Conservation (phyloP, 1,140 invertebrate species). For the Lucilia cuprina region DNA sequence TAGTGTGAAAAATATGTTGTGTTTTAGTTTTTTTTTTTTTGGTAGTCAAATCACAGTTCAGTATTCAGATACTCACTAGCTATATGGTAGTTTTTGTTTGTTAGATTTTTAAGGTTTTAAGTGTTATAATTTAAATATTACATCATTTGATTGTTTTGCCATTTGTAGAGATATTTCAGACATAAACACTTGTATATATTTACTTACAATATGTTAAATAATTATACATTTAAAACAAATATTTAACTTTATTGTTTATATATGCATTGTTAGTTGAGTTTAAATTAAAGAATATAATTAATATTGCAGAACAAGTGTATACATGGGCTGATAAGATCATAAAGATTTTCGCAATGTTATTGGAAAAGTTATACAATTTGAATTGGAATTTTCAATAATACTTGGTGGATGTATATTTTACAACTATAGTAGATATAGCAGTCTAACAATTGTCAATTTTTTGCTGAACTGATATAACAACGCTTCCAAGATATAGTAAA, state of each 20-base stretch:
- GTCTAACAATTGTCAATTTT: no score
- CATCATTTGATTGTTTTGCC: not conserved
- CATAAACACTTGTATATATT: not conserved
- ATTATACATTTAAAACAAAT: slow-evolving; percentile 7
- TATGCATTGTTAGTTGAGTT: not conserved
- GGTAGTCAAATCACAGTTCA: not conserved
- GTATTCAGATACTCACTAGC: not conserved
- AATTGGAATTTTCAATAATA: no score
- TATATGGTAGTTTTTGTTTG: not conserved
- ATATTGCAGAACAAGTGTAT: not conserved
- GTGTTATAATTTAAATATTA: slow-evolving; percentile 5
- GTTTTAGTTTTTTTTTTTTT: not conserved
- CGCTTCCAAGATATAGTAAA: no score
- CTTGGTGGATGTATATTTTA: no score
- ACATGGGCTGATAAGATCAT: no score
- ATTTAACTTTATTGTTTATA: not conserved
- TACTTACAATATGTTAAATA: not conserved
- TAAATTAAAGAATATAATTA: not conserved
- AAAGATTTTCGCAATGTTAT: not conserved
- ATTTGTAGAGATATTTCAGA: not conserved
- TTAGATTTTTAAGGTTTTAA: not conserved
- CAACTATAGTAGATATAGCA: no score
- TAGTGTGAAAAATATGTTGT: slow-evolving; percentile 1
- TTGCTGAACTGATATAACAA: no score
- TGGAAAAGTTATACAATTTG: not conserved